These are phyloP conservation scores for Eulithis prunata DNA, from an alignment of 2,888 invertebrate genomes.

Conservation along the genomic window DNA sequence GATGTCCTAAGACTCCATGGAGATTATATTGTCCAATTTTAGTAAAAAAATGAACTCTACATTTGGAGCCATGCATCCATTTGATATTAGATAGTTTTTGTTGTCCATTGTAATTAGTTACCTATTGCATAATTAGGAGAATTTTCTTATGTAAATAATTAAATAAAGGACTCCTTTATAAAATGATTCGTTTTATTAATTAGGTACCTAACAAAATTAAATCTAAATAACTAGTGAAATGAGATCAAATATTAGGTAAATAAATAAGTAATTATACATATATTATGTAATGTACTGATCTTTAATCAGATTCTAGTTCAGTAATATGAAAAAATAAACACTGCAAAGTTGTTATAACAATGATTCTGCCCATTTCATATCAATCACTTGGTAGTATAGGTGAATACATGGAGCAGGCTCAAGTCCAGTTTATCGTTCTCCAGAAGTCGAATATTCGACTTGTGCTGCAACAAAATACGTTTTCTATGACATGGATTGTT, in stretches of 20 bases:
- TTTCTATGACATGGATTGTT: too few relatives aligned
- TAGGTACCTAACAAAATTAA: slow-evolving; percentile 14
- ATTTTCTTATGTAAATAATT: slow-evolving; percentile 83
- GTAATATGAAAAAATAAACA: neutral
- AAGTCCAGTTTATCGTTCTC: slow-evolving; percentile 41
- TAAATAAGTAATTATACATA: neutral
- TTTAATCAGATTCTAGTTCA: neutral
- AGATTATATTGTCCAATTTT: slow-evolving; percentile 33
- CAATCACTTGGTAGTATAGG: slow-evolving; percentile 25
- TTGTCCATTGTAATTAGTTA: slow-evolving; percentile 80
- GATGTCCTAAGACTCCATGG: slow-evolving; percentile 41
- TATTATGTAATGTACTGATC: neutral
- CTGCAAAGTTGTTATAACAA: too few relatives aligned
- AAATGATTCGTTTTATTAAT: slow-evolving; percentile 47
- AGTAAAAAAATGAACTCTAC: slow-evolving; percentile 35
- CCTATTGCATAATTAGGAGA: slow-evolving; percentile 74
- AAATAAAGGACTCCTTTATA: slow-evolving; percentile 80
- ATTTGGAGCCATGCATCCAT: slow-evolving; percentile 64
- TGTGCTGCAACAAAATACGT: slow-evolving; percentile 50
- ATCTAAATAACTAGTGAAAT: slow-evolving; percentile 18
- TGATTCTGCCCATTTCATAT: too few relatives aligned
- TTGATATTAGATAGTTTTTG: slow-evolving; percentile 79
- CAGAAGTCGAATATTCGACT: slow-evolving; percentile 43
- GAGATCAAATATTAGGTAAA: slow-evolving; percentile 27
- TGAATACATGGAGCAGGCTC: slow-evolving; percentile 46